Percentiles rank a stretch among this genome's conserved stretches.
Conservation (phyloP, 1,140 invertebrate genomes). For the Trichonephila clavata region DNA sequence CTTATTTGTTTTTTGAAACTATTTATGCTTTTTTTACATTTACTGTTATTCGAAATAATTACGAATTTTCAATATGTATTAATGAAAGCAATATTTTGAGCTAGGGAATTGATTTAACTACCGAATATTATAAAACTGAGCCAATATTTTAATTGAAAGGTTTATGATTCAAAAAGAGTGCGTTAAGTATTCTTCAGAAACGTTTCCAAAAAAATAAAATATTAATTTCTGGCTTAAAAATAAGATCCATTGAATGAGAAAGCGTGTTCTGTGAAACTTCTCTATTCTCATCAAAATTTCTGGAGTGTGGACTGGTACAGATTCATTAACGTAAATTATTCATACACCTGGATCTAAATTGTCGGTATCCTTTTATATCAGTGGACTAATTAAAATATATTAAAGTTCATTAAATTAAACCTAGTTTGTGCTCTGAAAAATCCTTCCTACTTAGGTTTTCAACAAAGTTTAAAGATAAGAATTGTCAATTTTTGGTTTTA, state of each 20-base stretch:
- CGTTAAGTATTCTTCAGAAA: too few relatives aligned
- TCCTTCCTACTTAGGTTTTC: slow-evolving; percentile 18
- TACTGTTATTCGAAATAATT: too few relatives aligned
- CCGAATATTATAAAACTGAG: too few relatives aligned
- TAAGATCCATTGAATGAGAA: background rate
- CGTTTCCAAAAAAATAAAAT: background rate
- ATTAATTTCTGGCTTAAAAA: background rate
- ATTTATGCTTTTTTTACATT: too few relatives aligned
- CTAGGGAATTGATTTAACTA: too few relatives aligned
- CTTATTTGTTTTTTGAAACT: too few relatives aligned
- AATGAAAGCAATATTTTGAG: too few relatives aligned
- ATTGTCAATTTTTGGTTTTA: slow-evolving; percentile 16
- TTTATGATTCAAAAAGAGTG: too few relatives aligned
- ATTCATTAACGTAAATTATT: background rate
- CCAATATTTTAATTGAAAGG: too few relatives aligned
- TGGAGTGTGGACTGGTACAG: background rate
- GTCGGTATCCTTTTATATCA: background rate
- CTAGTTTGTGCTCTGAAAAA: background rate
- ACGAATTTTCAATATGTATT: too few relatives aligned
- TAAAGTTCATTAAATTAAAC: slow-evolving; percentile 43
- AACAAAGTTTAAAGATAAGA: slow-evolving; percentile 24
- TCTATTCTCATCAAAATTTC: background rate
- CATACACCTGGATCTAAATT: background rate
- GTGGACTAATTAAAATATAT: slow-evolving; percentile 21
- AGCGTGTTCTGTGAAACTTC: background rate